These are phyloP conservation scores for Trematocara nigrifrons DNA, from an alignment of 2,113 vertebrate species.

Conservation along the genomic window DNA sequence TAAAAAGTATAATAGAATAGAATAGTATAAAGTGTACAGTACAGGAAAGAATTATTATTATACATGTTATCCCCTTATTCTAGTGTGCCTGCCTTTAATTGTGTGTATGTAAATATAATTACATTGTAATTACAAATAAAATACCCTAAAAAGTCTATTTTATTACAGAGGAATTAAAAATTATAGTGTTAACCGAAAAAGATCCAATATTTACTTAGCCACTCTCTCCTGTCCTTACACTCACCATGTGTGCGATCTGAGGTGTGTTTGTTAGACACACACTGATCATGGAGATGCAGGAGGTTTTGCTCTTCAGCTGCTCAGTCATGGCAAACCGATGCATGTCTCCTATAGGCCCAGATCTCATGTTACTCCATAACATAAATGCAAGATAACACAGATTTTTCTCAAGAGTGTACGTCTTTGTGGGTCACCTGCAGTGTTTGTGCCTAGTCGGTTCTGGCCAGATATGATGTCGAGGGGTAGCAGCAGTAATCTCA, in stretches of 20 bases:
- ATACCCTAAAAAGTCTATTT: not conserved
- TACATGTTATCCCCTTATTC: not conserved
- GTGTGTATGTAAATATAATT: not conserved
- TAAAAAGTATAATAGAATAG: too few relatives aligned
- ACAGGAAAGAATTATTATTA: not conserved
- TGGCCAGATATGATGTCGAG: slow-evolving; percentile 41
- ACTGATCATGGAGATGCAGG: slow-evolving; percentile 42
- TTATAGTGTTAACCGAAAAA: accelerated
- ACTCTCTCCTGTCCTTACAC: not conserved
- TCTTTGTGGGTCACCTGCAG: slow-evolving; percentile 12
- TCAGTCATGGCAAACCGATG: not conserved
- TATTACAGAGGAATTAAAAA: not conserved
- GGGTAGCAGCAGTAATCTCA: slow-evolving; percentile 48
- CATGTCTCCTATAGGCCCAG: not conserved
- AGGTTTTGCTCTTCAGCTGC: slow-evolving; percentile 43
- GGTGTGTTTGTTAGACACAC: slow-evolving; percentile 31
- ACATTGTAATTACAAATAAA: not conserved
- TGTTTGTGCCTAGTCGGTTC: not conserved
- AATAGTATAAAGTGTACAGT: not conserved
- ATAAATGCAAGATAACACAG: not conserved
- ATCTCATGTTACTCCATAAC: not conserved
- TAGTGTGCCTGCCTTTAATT: not conserved
- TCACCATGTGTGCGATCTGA: slow-evolving; percentile 40
- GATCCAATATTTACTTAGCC: not conserved
- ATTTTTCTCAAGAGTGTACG: not conserved